Evolutionary conservation across 2,888 invertebrate genomes (phyloP).

Genomic region (Agonum fuliginosum): DNA sequence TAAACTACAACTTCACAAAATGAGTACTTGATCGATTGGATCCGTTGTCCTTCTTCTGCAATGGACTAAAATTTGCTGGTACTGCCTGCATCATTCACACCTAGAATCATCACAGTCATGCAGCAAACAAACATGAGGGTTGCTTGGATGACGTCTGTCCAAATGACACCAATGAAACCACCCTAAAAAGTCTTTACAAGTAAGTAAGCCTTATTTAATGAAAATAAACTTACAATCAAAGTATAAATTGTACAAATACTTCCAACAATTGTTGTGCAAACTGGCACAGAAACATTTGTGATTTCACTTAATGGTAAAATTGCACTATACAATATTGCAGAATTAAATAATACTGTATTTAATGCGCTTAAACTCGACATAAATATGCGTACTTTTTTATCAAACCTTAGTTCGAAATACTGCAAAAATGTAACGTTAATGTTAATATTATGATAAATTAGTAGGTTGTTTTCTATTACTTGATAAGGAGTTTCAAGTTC

Average conservation of each 20-base stretch:
- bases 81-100: not conserved
- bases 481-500: not conserved
- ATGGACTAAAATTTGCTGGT: not conserved
- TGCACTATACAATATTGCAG: conserved; percentile 5
- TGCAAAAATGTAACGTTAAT: no score
- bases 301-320: not conserved
- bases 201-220: not conserved
- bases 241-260: conserved; percentile 37
- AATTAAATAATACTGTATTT: conserved; percentile 1
- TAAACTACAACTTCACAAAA: no score
- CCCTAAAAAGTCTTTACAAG: not conserved
- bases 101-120: not conserved
- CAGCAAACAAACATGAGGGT: conserved; percentile 1
- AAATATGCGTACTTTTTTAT: not conserved
- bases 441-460: no score
- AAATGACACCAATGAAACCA: conserved; percentile 9
- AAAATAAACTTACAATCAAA: conserved; percentile 15
- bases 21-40: conserved; percentile 23
- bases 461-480: not conserved
- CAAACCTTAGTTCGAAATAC: conserved; percentile 25
- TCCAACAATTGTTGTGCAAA: conserved; percentile 25
- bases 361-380: not conserved
- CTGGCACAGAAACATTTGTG: not conserved
- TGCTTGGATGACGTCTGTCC: conserved; percentile 13
- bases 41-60: conserved; percentile 12